Conservation (phyloP, 1,140 invertebrate genomes). For the Cydia amplana region DNA sequence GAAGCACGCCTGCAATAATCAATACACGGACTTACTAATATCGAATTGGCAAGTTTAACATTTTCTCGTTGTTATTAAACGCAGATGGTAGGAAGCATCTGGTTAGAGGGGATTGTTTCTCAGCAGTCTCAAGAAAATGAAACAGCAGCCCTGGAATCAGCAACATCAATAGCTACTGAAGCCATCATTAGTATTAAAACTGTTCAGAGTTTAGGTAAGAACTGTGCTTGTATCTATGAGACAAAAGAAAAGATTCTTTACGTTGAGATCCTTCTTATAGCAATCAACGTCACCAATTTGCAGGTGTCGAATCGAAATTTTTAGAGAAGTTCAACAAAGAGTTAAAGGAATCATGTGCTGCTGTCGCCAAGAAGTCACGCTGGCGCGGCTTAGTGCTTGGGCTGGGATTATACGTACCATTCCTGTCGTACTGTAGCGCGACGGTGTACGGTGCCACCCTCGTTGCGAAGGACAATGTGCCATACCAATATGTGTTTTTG, state of each 20-base stretch:
- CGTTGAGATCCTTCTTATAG: background rate
- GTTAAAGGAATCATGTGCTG: constrained; percentile 70
- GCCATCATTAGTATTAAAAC: constrained; percentile 86
- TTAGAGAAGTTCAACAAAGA: constrained; percentile 76
- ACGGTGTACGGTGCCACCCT: constrained; percentile 65
- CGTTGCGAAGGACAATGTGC: background rate
- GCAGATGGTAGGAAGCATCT: constrained; percentile 47
- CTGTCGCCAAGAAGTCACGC: constrained; percentile 80
- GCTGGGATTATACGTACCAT: constrained; percentile 82
- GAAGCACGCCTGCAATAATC: no score
- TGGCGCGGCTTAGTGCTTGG: constrained; percentile 83
- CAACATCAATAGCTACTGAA: constrained; percentile 85
- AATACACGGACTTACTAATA: no score
- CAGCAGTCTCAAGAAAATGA: constrained; percentile 62
- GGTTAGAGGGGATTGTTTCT: constrained; percentile 43
- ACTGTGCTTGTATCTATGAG: background rate
- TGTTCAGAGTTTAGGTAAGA: constrained; percentile 83
- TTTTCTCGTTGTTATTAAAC: background rate
- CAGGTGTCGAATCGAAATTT: constrained; percentile 74
- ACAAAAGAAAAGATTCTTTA: background rate
- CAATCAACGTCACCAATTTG: background rate
- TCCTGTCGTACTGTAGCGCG: constrained; percentile 84
- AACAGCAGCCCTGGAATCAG: constrained; percentile 82
- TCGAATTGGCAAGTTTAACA: background rate
- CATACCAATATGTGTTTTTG: constrained; percentile 10